These are phyloP conservation scores for Anthoptus insignis DNA, from an alignment of 2,888 invertebrate species.

Conservation along the genomic window DNA sequence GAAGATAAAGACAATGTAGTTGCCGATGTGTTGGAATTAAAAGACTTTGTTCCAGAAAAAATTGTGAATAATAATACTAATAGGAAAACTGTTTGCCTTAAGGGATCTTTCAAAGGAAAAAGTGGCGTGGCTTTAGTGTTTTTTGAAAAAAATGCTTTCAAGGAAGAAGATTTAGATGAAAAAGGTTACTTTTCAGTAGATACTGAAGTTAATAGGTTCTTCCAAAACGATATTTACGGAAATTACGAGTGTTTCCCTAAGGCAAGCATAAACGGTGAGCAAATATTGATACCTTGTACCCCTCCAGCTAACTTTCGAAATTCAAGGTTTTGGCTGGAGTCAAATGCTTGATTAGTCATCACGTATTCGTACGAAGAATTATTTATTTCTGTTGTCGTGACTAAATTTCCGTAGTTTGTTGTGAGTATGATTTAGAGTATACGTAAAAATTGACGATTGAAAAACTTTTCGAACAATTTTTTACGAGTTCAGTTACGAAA, in stretches of 20 bases:
- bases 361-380: conserved; percentile 8
- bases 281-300: conserved; percentile 42
- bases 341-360: conserved; percentile 34
- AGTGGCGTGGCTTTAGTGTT: conserved; percentile 90
- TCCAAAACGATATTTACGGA: conserved; percentile 95
- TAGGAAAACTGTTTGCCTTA: conserved; percentile 90
- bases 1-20: conserved; percentile 70
- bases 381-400: conserved; percentile 24
- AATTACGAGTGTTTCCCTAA: conserved; percentile 92
- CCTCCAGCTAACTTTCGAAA: conserved; percentile 56
- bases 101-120: conserved; percentile 89
- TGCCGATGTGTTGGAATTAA: conserved; percentile 80
- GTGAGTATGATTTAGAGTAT: not conserved
- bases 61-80: conserved; percentile 91
- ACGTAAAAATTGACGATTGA: not conserved
- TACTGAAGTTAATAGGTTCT: conserved; percentile 87
- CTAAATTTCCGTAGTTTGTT: conserved; percentile 11
- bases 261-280: conserved; percentile 88
- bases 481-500: not conserved
- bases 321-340: conserved; percentile 46
- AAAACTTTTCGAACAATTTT: not conserved
- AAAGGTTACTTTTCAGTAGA: conserved; percentile 88
- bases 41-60: conserved; percentile 89
- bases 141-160: conserved; percentile 94
- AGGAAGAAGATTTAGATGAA: conserved; percentile 86